Percentiles rank a stretch among this genome's conserved stretches.
Conservation (phyloP, 2,113 vertebrate genomes). For the Calyptomena viridis region DNA sequence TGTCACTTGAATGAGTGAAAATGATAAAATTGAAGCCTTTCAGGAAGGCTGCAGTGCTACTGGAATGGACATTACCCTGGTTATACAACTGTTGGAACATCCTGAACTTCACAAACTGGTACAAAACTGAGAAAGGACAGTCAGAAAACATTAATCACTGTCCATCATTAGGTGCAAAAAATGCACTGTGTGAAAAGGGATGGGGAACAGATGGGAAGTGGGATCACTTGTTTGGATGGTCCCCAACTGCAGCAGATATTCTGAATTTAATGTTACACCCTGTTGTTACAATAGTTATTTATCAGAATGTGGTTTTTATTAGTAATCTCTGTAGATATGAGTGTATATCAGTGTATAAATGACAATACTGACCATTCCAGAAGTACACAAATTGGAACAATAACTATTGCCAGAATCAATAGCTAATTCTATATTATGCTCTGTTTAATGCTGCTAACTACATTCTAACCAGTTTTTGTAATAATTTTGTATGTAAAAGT, state of each 20-base stretch:
- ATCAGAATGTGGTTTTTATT: not conserved
- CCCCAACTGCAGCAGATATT: not conserved
- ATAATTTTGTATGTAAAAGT: not conserved
- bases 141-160: not conserved
- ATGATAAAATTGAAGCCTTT: not conserved
- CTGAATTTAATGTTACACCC: not conserved
- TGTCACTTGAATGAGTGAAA: not conserved
- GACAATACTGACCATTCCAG: not conserved
- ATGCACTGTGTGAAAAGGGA: not conserved
- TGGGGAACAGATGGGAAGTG: not conserved
- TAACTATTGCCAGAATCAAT: not conserved
- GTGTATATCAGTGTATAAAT: too few species aligned
- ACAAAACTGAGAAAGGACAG: not conserved
- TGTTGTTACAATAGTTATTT: not conserved
- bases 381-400: not conserved
- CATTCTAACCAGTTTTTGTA: not conserved
- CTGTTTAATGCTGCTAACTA: not conserved
- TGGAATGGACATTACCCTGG: not conserved
- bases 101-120: not conserved
- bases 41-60: not conserved
- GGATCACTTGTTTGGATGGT: not conserved
- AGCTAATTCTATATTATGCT: not conserved
- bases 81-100: not conserved
- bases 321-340: not conserved
- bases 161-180: not conserved